phyloP scores from a whole-genome alignment of 2,113 vertebrate genomes.

The Elachura formosa region DNA sequence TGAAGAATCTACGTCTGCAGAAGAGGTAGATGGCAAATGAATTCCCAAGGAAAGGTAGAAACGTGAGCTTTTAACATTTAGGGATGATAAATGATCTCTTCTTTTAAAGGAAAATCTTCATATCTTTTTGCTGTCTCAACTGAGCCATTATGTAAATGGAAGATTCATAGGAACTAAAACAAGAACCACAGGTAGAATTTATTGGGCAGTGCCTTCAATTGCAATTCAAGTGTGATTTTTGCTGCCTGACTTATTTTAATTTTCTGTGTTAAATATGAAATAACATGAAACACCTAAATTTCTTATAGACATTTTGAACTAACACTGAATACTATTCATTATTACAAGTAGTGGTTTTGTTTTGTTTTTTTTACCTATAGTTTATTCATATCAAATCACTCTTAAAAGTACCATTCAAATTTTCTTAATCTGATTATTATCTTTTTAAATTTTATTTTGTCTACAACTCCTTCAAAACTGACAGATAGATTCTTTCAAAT shows the following conservation, averaged over 20 bases:
- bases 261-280: neutral
- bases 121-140: neutral
- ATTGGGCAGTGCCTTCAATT: neutral
- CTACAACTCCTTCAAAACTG: rapidly evolving
- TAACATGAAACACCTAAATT: neutral
- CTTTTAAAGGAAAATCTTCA: neutral
- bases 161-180: neutral
- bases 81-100: neutral
- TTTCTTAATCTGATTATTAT: neutral
- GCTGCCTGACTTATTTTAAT: neutral
- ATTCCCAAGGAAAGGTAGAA: neutral
- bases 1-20: neutral
- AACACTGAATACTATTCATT: neutral
- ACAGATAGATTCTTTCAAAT: neutral
- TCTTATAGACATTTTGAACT: neutral
- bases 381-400: neutral
- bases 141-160: neutral
- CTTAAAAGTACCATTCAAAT: too few species aligned
- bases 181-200: neutral
- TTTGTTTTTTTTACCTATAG: neutral
- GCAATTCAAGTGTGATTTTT: neutral
- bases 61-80: neutral
- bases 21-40: neutral
- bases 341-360: rapidly evolving
- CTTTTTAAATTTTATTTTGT: too few species aligned